A percentile compares a stretch with the other conserved stretches of the same genome.
These are phyloP conservation scores for Macrocentrus cingulum DNA, from an alignment of 1,140 invertebrate genomes.

Conservation along the genomic window DNA sequence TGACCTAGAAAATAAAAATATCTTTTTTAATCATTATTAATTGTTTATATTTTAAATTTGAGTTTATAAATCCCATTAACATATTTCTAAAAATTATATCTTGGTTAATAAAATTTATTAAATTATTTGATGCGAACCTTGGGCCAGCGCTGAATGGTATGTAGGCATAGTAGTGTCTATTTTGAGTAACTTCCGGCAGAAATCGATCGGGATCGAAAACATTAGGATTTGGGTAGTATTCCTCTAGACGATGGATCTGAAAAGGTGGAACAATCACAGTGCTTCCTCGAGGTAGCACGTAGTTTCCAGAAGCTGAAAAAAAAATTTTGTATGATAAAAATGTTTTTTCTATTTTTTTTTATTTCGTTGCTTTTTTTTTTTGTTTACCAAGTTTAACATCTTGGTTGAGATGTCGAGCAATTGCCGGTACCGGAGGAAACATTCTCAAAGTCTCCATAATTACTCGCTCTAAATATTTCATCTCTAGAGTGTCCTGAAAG, in stretches of 20 bases:
- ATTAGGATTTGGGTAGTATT: conserved; percentile 81
- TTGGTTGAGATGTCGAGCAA: conserved; percentile 71
- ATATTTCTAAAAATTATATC: conserved; percentile 21
- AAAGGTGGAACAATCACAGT: conserved; percentile 70
- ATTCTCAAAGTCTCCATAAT: conserved; percentile 75
- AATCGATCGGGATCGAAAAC: conserved; percentile 91
- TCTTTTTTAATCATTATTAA: background rate
- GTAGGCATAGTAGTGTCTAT: conserved; percentile 82
- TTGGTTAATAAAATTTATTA: background rate
- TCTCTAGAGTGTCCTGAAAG: conserved; percentile 76
- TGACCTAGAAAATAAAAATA: conserved; percentile 51
- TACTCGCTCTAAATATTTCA: conserved; percentile 82
- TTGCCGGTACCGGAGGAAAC: conserved; percentile 80
- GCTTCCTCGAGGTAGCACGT: conserved; percentile 66
- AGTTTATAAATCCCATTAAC: background rate
- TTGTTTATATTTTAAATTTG: background rate
- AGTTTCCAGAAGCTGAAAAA: conserved; percentile 58
- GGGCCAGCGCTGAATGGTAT: conserved; percentile 90
- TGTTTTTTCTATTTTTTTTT: background rate
- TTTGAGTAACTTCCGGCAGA: conserved; percentile 76
- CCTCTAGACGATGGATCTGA: conserved; percentile 74
- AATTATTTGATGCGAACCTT: conserved; percentile 57
- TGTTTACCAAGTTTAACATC: conserved; percentile 73
- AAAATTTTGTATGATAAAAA: conserved; percentile 10
- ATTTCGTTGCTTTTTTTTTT: background rate